Evolutionary conservation across 1,140 invertebrate genomes (phyloP).

Genomic region (Lepidostoma basale): DNA sequence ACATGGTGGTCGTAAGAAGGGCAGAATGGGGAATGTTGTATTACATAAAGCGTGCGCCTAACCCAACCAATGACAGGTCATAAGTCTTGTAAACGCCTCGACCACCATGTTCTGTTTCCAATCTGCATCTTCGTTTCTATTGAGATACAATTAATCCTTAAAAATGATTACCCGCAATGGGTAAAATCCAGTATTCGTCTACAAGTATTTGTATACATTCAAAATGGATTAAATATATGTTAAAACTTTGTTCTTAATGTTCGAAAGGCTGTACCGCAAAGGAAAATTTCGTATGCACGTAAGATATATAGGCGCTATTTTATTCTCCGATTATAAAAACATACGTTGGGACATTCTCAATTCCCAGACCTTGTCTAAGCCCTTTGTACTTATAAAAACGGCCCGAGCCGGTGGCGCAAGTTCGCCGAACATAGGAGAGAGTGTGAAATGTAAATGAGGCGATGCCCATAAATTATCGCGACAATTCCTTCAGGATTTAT

Average conservation of each 20-base stretch:
- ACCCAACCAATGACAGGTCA: too few species aligned
- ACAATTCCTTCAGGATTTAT: conserved; percentile 25
- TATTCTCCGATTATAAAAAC: conserved; percentile 39
- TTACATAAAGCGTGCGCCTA: too few species aligned
- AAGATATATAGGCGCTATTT: conserved; percentile 25
- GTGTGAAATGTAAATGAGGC: conserved; percentile 30
- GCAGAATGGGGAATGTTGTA: too few species aligned
- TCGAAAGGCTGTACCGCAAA: not conserved
- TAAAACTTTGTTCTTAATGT: not conserved
- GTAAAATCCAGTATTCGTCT: too few species aligned
- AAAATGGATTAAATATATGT: not conserved
- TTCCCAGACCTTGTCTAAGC: conserved; percentile 30
- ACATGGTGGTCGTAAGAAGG: too few species aligned
- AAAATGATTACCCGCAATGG: too few species aligned
- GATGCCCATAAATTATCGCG: conserved; percentile 25
- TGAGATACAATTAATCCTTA: too few species aligned
- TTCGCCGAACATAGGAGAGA: not conserved
- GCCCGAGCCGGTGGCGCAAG: not conserved
- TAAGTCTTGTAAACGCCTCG: too few species aligned
- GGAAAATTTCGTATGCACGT: not conserved
- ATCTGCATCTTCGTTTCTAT: too few species aligned
- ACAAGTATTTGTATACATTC: too few species aligned
- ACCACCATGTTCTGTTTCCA: too few species aligned
- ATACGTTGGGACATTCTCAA: conserved; percentile 31
- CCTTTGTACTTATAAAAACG: conserved; percentile 35